Percentiles rank a stretch among this genome's conserved stretches.
Evolutionary conservation across 2,797 vertebrate species (phyloP).

Genomic region (Apogon hyalosoma): DNA sequence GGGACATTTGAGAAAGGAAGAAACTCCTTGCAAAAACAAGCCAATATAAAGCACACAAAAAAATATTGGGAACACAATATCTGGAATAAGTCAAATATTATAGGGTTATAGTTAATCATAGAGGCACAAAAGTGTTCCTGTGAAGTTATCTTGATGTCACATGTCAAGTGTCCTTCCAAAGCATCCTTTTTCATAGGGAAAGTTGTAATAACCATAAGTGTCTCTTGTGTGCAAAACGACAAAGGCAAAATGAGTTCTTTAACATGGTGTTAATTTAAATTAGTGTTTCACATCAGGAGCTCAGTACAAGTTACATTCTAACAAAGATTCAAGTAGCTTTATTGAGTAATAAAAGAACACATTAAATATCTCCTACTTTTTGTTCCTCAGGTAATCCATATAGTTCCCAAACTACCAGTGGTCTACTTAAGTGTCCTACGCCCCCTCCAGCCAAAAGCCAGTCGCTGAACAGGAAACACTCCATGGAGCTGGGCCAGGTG

Average conservation of each 20-base stretch:
- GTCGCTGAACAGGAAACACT: slow-evolving; percentile 94
- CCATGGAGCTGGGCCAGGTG: slow-evolving; percentile 92
- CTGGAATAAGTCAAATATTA: slow-evolving; percentile 9
- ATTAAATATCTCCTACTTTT: slow-evolving; percentile 4
- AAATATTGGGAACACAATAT: slow-evolving; percentile 1
- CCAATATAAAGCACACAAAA: slow-evolving; percentile 1
- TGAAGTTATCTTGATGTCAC: background rate
- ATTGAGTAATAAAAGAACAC: background rate
- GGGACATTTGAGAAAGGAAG: background rate
- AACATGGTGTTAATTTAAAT: background rate
- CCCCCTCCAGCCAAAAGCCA: slow-evolving; percentile 93
- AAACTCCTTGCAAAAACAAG: slow-evolving; percentile 5
- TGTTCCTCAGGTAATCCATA: slow-evolving; percentile 90
- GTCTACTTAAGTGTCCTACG: slow-evolving; percentile 96
- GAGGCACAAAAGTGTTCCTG: slow-evolving; percentile 3
- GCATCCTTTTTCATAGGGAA: background rate
- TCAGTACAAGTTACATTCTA: background rate
- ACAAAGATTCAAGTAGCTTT: background rate
- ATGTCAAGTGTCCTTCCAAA: background rate
- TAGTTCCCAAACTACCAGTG: slow-evolving; percentile 91
- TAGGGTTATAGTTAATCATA: background rate
- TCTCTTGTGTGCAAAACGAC: background rate
- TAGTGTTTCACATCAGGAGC: background rate
- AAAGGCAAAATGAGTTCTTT: background rate
- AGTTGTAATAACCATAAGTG: background rate